Percentiles rank a stretch among this genome's conserved stretches.
phyloP scores from a whole-genome alignment of 2,797 vertebrate genomes.

The Sebastes miniatus region DNA sequence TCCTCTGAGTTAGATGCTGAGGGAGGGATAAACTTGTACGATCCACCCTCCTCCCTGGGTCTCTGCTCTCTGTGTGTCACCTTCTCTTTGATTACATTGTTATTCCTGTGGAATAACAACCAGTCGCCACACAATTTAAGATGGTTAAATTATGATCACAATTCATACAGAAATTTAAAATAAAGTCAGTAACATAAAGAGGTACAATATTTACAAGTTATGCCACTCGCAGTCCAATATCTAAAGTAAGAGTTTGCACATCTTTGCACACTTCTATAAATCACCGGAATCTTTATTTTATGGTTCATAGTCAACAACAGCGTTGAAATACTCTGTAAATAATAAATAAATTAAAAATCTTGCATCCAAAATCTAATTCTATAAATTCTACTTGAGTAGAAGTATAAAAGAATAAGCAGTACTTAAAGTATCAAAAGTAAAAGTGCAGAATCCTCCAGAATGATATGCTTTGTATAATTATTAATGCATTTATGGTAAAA shows the following conservation, averaged over 20 bases:
- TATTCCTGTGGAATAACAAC: constrained; percentile 9
- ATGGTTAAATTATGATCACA: neutral
- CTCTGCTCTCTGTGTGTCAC: neutral
- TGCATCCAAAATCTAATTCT: too few relatives aligned
- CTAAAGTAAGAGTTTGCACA: neutral
- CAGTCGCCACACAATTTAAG: neutral
- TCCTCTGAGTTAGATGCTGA: constrained; percentile 21
- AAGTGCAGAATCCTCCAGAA: too few relatives aligned
- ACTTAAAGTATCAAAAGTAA: too few relatives aligned
- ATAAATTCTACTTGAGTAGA: too few relatives aligned
- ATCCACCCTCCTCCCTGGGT: neutral
- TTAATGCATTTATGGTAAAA: neutral
- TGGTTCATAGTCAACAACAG: neutral
- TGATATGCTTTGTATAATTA: too few relatives aligned
- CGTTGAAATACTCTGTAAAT: too few relatives aligned
- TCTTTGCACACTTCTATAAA: neutral
- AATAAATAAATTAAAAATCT: neutral
- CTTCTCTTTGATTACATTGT: constrained; percentile 17
- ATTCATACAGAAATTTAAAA: neutral
- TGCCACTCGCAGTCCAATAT: neutral
- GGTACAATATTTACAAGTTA: neutral
- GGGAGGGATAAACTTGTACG: constrained; percentile 12
- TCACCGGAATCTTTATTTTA: neutral
- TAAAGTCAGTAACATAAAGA: neutral
- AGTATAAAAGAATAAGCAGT: too few relatives aligned